Conservation (phyloP, 2,113 vertebrate genomes). For the Pelodiscus sinensis region DNA sequence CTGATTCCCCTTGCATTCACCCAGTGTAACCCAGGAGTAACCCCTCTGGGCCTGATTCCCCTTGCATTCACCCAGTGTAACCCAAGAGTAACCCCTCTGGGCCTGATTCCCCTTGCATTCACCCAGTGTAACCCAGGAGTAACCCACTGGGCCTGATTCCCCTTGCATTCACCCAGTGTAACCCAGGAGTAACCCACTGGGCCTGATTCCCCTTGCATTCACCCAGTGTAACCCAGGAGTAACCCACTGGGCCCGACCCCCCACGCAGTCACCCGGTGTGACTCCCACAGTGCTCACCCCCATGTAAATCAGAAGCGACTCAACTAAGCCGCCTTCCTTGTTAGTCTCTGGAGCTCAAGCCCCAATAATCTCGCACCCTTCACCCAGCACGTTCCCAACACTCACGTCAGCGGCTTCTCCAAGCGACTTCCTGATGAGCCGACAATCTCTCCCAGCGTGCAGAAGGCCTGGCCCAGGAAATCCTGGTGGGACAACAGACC, state of each 20-base stretch:
- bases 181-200: background rate
- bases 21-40: background rate
- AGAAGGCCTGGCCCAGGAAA: slow-evolving; percentile 95
- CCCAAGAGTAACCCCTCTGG: background rate
- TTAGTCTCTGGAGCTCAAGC: background rate
- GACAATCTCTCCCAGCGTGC: slow-evolving; percentile 94
- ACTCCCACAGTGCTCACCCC: background rate
- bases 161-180: too few relatives aligned
- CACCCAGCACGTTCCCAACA: background rate
- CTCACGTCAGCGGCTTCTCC: slow-evolving; percentile 94
- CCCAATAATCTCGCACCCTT: too few relatives aligned
- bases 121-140: background rate
- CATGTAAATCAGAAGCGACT: background rate
- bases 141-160: background rate
- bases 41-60: background rate
- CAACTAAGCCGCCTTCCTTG: too few relatives aligned
- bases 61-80: background rate
- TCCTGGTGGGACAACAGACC: slow-evolving; percentile 77
- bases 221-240: too few relatives aligned
- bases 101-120: background rate
- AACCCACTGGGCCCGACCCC: too few relatives aligned
- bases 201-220: too few relatives aligned
- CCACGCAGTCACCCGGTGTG: too few relatives aligned
- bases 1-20: background rate
- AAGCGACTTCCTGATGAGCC: slow-evolving; percentile 93